phyloP scores from a whole-genome alignment of 2,797 vertebrate species.

The Pseudochaenichthys georgianus region DNA sequence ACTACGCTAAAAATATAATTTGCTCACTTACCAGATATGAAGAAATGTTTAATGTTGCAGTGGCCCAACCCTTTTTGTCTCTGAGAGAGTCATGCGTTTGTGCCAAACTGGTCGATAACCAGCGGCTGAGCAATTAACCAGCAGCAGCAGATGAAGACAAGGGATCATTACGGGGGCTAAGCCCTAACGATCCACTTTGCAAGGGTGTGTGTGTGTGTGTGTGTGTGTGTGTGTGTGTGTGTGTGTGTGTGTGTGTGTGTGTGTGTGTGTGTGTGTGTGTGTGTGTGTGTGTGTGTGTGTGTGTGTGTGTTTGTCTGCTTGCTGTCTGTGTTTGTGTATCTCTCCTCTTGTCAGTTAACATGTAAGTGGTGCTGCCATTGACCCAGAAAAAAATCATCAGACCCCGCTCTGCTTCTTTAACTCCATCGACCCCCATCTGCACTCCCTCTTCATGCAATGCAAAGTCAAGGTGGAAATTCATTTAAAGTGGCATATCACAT shows the following conservation, averaged over 20 bases:
- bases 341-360: constrained; percentile 14
- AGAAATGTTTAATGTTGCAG: neutral
- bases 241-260: neutral
- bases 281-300: neutral
- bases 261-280: too few species aligned
- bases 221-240: neutral
- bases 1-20: neutral
- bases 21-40: neutral
- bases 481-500: neutral
- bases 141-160: constrained; percentile 42
- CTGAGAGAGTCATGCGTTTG: constrained; percentile 1
- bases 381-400: constrained; percentile 40
- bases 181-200: constrained; percentile 30
- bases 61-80: neutral
- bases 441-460: neutral
- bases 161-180: constrained; percentile 50
- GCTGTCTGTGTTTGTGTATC: constrained; percentile 18
- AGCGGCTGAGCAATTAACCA: constrained; percentile 53
- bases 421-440: constrained; percentile 2
- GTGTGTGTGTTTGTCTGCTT: neutral
- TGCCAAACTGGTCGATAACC: constrained; percentile 47
- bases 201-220: constrained; percentile 4
- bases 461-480: neutral
- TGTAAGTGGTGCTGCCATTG: constrained; percentile 19
- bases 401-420: neutral